Evolutionary conservation across 2,888 invertebrate species (phyloP).

Genomic region (Eristalis arbustorum): DNA sequence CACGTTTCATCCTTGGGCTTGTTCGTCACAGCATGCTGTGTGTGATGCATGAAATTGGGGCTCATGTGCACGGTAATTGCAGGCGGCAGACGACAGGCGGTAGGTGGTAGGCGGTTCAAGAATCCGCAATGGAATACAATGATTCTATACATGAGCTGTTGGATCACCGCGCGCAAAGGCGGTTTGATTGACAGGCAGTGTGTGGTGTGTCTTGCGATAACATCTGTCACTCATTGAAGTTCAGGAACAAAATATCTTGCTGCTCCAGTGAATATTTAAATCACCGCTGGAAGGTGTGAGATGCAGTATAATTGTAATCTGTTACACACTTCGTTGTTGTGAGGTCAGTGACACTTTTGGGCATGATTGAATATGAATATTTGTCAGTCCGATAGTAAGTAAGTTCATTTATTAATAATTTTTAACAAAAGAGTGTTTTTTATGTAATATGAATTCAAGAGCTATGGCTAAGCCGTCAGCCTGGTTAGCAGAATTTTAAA

Average conservation of each 20-base stretch:
- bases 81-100: conserved; percentile 6
- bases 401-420: too few relatives aligned
- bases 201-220: conserved; percentile 44
- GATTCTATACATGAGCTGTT: neutral
- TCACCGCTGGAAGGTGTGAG: conserved; percentile 24
- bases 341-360: neutral
- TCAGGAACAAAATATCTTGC: conserved; percentile 32
- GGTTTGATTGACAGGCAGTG: conserved; percentile 50
- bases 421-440: too few relatives aligned
- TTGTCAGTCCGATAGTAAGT: neutral
- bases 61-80: conserved; percentile 53
- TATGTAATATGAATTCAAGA: too few relatives aligned
- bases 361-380: neutral
- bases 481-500: too few relatives aligned
- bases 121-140: neutral
- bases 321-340: neutral
- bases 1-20: conserved; percentile 48
- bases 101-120: neutral
- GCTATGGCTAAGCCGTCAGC: too few relatives aligned
- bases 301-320: conserved; percentile 30
- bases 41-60: conserved; percentile 39
- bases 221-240: conserved; percentile 53
- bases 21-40: conserved; percentile 29
- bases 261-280: conserved; percentile 42
- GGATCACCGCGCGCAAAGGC: conserved; percentile 13